phyloP scores from a whole-genome alignment of 2,888 invertebrate species.

The Pristionchus exspectatus region DNA sequence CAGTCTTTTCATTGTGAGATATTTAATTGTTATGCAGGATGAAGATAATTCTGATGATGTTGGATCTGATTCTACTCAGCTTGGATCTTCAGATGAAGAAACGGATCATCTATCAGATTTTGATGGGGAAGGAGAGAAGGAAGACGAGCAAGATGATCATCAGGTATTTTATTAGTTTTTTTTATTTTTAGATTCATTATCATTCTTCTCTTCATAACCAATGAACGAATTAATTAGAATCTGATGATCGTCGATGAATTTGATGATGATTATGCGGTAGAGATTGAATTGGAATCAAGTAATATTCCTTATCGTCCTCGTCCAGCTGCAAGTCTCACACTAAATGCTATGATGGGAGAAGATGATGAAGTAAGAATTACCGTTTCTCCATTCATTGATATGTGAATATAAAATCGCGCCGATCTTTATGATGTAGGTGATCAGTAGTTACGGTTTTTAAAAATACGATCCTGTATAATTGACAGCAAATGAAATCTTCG shows the following conservation, averaged over 20 bases:
- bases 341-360: conserved; percentile 23
- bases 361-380: conserved; percentile 8
- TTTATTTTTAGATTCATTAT: background rate
- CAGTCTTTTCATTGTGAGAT: background rate
- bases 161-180: background rate
- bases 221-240: conserved; percentile 2
- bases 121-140: background rate
- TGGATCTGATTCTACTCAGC: background rate
- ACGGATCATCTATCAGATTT: conserved; percentile 9
- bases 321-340: conserved; percentile 1
- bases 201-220: background rate
- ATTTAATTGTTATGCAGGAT: background rate
- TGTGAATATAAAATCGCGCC: too few relatives aligned
- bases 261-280: background rate
- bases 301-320: background rate
- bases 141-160: background rate
- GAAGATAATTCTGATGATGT: background rate
- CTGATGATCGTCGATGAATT: background rate
- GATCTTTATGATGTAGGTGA: too few relatives aligned
- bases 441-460: too few relatives aligned
- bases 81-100: conserved; percentile 9
- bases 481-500: too few relatives aligned
- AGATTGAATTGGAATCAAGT: background rate
- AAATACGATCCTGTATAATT: too few relatives aligned
- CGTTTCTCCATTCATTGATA: background rate